Evolutionary conservation across 1,140 invertebrate species (phyloP), one percentile per base, ranked within the genome.

Genomic region (Stenopsyche tienmushanensis): DNA sequence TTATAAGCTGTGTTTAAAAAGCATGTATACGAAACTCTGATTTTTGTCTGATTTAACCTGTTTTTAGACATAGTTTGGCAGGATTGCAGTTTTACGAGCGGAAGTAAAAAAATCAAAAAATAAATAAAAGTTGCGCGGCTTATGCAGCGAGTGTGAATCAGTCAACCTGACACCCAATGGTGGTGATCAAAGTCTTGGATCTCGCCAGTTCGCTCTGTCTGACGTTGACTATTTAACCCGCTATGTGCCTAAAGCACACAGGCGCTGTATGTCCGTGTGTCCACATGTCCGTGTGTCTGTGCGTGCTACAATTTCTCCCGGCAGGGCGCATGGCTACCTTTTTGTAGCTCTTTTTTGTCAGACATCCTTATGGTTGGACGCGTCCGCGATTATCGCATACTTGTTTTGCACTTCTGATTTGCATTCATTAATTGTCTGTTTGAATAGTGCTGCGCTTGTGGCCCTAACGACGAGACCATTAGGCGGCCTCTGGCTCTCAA

Each of bases 391-490:
- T 57, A 42, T 42, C 54, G 39, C 47, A 20, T 50, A 24, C 47
- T 10, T 50, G 47, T 50, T 18, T 50, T 50, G 47, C 47, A 50
- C 54, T 34, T 57, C 54, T 57, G 17, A 57, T 57, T 57, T 57
- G 54, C 54, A 57, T 57, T 57, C 34, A 17, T 57, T 57, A 57
- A 57, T 57, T 57, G 54, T 57, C 5, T 57, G 54, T 23, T 26
- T 26, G 54, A 57, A n/a, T n/a, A n/a, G n/a, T n/a, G n/a, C n/a
- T n/a, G n/a, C n/a, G n/a, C n/a, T n/a, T n/a, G n/a, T n/a, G n/a
- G n/a, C n/a, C n/a, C n/a, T n/a, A n/a, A n/a, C n/a, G n/a, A n/a
- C n/a, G n/a, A n/a, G n/a, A n/a, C n/a, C n/a, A n/a, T n/a, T n/a
- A n/a, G n/a, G n/a, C n/a, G n/a, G n/a, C n/a, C n/a, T n/a, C n/a